A percentile compares a stretch with the other conserved stretches of the same genome.
phyloP scores from a whole-genome alignment of 2,888 invertebrate genomes.

The Microplitis deprimator region DNA sequence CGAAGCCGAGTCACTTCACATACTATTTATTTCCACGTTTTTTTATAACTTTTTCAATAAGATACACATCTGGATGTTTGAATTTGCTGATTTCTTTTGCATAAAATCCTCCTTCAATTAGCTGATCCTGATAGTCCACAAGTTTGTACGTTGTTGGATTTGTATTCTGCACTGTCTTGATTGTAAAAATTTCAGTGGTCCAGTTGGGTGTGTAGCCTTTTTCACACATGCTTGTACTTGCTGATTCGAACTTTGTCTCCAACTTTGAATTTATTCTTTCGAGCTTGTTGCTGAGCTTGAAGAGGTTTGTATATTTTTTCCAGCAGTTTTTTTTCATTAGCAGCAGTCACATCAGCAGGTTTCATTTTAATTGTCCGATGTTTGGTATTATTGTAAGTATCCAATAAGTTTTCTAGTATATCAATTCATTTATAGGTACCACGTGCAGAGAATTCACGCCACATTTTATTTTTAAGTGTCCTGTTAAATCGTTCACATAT shows the following conservation, averaged over 20 bases:
- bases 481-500: too few relatives aligned
- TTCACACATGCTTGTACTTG: not conserved
- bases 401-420: too few relatives aligned
- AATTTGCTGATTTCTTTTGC: slow-evolving; percentile 60
- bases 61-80: slow-evolving; percentile 55
- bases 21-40: slow-evolving; percentile 15
- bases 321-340: slow-evolving; percentile 52
- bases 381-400: slow-evolving; percentile 57
- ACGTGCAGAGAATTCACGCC: too few relatives aligned
- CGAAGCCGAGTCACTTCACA: too few relatives aligned
- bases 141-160: slow-evolving; percentile 47
- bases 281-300: too few relatives aligned
- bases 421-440: too few relatives aligned
- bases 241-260: slow-evolving; percentile 60
- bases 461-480: too few relatives aligned
- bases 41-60: slow-evolving; percentile 24
- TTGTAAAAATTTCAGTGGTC: slow-evolving; percentile 60
- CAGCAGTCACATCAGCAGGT: slow-evolving; percentile 60
- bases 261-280: slow-evolving; percentile 48
- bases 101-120: slow-evolving; percentile 61
- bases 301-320: not conserved
- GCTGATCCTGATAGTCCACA: slow-evolving; percentile 53
- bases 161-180: slow-evolving; percentile 55
- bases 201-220: slow-evolving; percentile 54
- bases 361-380: slow-evolving; percentile 63